phyloP scores from a whole-genome alignment of 1,140 invertebrate species.

The Copidosoma floridanum region DNA sequence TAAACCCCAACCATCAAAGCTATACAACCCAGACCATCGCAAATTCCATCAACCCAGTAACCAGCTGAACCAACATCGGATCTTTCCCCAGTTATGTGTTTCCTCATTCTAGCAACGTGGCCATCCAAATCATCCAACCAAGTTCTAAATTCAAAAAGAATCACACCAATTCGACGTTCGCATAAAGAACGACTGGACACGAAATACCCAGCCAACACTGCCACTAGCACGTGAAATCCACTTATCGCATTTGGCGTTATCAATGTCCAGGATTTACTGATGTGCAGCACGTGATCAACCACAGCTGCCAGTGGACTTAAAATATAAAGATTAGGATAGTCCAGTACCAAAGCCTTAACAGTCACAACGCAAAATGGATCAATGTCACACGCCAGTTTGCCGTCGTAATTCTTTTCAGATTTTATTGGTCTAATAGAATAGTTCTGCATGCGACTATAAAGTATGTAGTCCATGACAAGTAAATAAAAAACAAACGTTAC shows the following conservation, averaged over 20 bases:
- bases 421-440: conserved; percentile 49
- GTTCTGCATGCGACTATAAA: conserved; percentile 63
- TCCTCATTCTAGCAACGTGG: conserved; percentile 69
- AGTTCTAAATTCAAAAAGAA: conserved; percentile 73
- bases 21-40: conserved; percentile 70
- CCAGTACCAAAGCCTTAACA: conserved; percentile 72
- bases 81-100: conserved; percentile 67
- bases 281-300: conserved; percentile 62
- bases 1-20: conserved; percentile 66
- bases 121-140: conserved; percentile 80
- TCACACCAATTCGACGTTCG: conserved; percentile 66
- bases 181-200: conserved; percentile 67
- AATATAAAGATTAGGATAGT: conserved; percentile 75
- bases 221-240: conserved; percentile 70
- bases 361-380: conserved; percentile 74
- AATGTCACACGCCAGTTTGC: conserved; percentile 65
- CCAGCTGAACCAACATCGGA: conserved; percentile 71
- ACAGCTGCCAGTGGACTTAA: conserved; percentile 70
- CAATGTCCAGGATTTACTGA: conserved; percentile 62
- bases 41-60: conserved; percentile 73
- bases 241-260: conserved; percentile 79
- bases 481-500: conserved; percentile 59
- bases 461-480: conserved; percentile 61
- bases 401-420: conserved; percentile 32
- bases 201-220: conserved; percentile 67